Percentiles rank a stretch among this genome's conserved stretches.
Evolutionary conservation across 1,140 invertebrate species (phyloP).

Genomic region (Tetranychus cinnabarinus): DNA sequence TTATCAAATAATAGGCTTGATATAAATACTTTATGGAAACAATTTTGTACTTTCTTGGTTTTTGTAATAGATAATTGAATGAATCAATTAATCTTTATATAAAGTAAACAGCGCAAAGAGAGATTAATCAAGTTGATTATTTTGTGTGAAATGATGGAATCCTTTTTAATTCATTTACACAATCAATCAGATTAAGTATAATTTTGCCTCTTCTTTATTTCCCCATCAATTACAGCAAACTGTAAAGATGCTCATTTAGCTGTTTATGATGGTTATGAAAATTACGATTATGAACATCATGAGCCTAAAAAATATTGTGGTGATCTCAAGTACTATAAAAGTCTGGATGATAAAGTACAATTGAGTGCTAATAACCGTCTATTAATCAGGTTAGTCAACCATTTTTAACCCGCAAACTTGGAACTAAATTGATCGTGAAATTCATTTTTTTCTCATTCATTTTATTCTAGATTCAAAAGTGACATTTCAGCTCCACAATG

Average conservation of each 20-base stretch:
- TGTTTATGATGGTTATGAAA: conserved; percentile 19
- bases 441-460: background rate
- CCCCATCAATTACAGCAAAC: conserved; percentile 3
- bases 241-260: conserved; percentile 16
- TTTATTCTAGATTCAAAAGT: conserved; percentile 6
- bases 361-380: conserved; percentile 19
- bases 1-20: no score
- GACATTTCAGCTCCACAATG: conserved; percentile 4
- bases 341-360: conserved; percentile 16
- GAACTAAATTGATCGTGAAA: no score
- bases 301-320: conserved; percentile 16
- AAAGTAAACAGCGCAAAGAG: no score
- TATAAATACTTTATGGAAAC: no score
- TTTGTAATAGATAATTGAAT: no score
- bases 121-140: no score
- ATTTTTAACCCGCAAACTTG: background rate
- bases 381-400: conserved; percentile 13
- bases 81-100: no score
- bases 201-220: no score
- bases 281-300: conserved; percentile 11
- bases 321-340: conserved; percentile 19
- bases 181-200: no score
- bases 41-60: no score
- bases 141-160: no score
- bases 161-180: no score